Conservation (phyloP, 1,140 invertebrate genomes). For the Drosophila ironensis region DNA sequence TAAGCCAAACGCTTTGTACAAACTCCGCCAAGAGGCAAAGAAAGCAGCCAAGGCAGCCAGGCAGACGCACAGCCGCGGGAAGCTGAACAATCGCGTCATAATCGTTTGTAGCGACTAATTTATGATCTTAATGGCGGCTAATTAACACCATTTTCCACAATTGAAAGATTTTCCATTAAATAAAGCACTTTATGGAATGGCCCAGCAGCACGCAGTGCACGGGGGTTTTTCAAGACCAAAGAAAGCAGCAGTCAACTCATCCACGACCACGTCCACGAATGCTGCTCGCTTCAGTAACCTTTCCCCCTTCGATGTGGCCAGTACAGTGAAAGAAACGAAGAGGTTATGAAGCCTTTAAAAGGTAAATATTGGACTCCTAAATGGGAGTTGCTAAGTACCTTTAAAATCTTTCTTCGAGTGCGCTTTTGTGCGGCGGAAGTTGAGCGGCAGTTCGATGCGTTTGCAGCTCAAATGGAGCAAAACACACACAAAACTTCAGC, state of each 20-base stretch:
- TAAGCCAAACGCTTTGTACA: conserved; percentile 58
- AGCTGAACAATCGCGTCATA: conserved; percentile 66
- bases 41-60: background rate
- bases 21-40: conserved; percentile 39
- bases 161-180: conserved; percentile 81
- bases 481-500: conserved; percentile 55
- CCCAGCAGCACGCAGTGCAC: conserved; percentile 63
- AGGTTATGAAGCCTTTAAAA: background rate
- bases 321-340: background rate
- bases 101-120: conserved; percentile 79
- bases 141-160: conserved; percentile 80
- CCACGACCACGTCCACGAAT: conserved; percentile 36
- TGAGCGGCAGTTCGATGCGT: conserved; percentile 54
- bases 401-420: background rate
- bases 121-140: conserved; percentile 79
- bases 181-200: conserved; percentile 80
- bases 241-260: conserved; percentile 57
- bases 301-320: conserved; percentile 2
- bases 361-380: background rate
- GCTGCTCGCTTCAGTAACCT: conserved; percentile 54
- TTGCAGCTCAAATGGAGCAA: conserved; percentile 74
- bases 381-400: too few relatives aligned
- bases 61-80: background rate
- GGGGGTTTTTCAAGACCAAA: conserved; percentile 3
- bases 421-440: conserved; percentile 47